Base-by-base conservation (phyloP, 2,888 invertebrate genomes). In the Chymomyza fuscimana region DNA sequence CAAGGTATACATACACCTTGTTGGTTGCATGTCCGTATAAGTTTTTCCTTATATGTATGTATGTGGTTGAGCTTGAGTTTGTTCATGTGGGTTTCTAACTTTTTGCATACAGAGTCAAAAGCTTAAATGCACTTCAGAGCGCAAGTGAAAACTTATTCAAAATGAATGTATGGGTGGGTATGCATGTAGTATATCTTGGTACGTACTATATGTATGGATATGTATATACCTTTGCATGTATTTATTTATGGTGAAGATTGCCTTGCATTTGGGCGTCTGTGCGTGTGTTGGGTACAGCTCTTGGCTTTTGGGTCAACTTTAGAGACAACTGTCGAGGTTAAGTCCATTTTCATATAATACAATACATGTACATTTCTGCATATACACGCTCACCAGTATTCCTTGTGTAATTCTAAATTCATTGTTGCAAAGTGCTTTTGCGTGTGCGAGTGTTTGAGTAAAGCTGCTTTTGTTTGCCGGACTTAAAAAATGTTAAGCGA, bases 101-200 rank as follows among this genome's bases (percentile, higher is more conserved):
- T 46, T 46, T 46, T 46, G 40, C 40, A 46, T 46, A 46, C 12
- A 10, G 40, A 78, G 73, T 56, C 67, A 63, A 63, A 62, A 74
- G 79, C 79, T 82, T 77, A 86, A 86, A 86, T 80, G 79, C 80
- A 85, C 82, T 85, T 73, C 70, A 68, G 62, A 80, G 73, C 73
- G 58, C 63, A 69, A 73, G 61, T 70, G 56, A 85, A 74, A 80
- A 82, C 62, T 80, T 82, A 73, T 82, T 75, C 74, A 52, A 80
- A 72, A 71, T 70, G 75, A 12, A 68, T 22, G n/a, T 1, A 46
- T 32, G 58, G 6, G 36, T 36, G 9, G 1, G 36, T 36, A 4
- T 36, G 36, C 36, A 4, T 4, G 4, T 25, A 25, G 25, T 25
- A 1, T 25, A 25, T 25, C 25, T 25, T 25, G 4, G 25, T 25